Conservation (phyloP, 2,797 vertebrate species). For the Numenius phaeopus region DNA sequence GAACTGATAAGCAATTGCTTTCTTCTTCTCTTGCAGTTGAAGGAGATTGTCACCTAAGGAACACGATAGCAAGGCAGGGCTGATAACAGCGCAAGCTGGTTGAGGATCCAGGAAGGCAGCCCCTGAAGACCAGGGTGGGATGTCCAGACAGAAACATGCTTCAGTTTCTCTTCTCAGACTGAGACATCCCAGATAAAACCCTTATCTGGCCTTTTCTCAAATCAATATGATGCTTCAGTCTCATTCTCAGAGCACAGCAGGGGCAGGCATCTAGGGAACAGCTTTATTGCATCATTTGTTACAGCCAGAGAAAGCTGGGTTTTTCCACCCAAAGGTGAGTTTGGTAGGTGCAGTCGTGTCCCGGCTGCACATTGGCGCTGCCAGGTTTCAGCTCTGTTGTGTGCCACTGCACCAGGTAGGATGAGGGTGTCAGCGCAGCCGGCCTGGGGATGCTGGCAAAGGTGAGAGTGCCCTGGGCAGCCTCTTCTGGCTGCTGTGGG, state of each 20-base stretch:
- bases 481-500: neutral
- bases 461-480: neutral
- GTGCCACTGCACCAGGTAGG: neutral
- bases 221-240: neutral
- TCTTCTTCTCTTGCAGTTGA: neutral
- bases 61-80: neutral
- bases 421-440: neutral
- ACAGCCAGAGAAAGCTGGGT: neutral
- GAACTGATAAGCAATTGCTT: neutral
- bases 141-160: neutral
- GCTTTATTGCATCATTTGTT: neutral
- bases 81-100: neutral
- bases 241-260: neutral
- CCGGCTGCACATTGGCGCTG: neutral
- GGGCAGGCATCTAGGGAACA: neutral
- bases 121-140: neutral
- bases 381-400: neutral
- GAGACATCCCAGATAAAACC: slow-evolving; percentile 25
- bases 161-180: neutral
- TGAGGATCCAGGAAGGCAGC: neutral
- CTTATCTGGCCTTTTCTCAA: neutral
- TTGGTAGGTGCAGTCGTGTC: neutral
- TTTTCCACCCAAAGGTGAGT: neutral
- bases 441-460: neutral
- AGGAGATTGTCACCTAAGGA: slow-evolving; percentile 6